Base-by-base conservation (phyloP, 2,888 invertebrate genomes). In the Leistus spinibarbis region DNA sequence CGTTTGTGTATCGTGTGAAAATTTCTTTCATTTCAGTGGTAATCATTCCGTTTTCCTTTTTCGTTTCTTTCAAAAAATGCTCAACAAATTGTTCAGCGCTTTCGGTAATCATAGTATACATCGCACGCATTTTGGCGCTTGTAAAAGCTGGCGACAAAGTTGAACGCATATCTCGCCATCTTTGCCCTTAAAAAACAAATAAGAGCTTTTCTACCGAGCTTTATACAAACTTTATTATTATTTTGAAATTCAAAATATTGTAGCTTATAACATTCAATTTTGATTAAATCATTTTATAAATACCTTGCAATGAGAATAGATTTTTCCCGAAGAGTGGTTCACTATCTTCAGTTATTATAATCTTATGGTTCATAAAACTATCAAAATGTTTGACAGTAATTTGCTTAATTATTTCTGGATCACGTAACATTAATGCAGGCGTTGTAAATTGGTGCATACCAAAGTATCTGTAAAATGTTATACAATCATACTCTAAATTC, bases 1-100 rank as follows among this genome's bases (percentile, higher is more conserved):
- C 90, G 79, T 87, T 90, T 0, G 89, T 86, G 78, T 88, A 90
- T 1, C 89, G 86, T 0, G 87, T 86, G 68, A 87, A 86, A 1
- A 87, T 74, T 67, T 89, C 88, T 17, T 87, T 87, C 0, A 86
- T 82, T 53, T 89, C 86, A 0, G 88, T 79, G 2, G 83, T 82
- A 1, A 80, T 74, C 0, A 78, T 75, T 2, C 79, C 69, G 3
- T 81, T 79, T 4, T 77, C 72, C n/a, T 65, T 71, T 63, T 70
- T 20, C 10, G 66, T 20, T 68, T 79, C 69, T 17, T 80, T 78
- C 57, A 78, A 56, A 27, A 81, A 79, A 72, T 80, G 77, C 7
- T 77, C 10, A 7, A 77, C 71, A 53, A 81, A 80, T 72, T 79
- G 77, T 65, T 81, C 74, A 13, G 81, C 78, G 62, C 79, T 80